Base-by-base conservation (phyloP, 2,888 invertebrate species). In the Gymnocheta viridis region DNA sequence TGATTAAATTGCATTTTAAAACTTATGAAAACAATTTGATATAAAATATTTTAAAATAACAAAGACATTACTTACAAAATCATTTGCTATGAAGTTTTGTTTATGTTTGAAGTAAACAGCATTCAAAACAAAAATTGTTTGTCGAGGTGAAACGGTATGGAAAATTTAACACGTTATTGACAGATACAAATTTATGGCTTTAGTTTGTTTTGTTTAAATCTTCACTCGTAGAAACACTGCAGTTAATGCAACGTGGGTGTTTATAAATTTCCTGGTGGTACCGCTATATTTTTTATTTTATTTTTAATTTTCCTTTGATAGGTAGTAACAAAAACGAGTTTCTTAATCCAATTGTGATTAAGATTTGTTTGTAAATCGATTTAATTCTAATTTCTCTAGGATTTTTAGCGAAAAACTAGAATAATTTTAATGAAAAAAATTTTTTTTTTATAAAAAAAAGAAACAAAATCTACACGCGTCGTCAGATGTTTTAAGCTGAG, bases 401-500 rank as follows among this genome's bases (percentile, higher is more conserved):
- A 67, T 62, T 60, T 60, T 14, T n/a, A 44, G 9, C 44, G 29
- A 66, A 66, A 38, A 69, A 69, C 62, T 44, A 78, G 51, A 78
- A 35, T 24, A 35, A n/a, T 51, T 62, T 58, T 14, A 60, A 54
- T 7, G 32, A 51, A 58, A 49, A 64, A 54, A 49, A 58, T 62
- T 38, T 35, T 76, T 44, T 1, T 66, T 47, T 41, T n/a, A n/a
- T 9, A 54, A 38, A 32, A 41, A 67, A 66, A 56, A 24, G 44
- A 84, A 84, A 73, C 47, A 73, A 76, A 70, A 38, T 77, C 35
- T 76, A 85, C 84, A 79, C 86, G 87, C 87, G 87, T 82, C 85
- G 86, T 82, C 85, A 82, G 76, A 85, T 85, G 51, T 74, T 85
- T 82, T 82, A 86, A 86, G 86, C 86, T 85, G 87, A 86, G 86